Percentiles rank a stretch among this genome's conserved stretches.
Conservation (phyloP, 37 sponge, comb jelly and placozoan species). For the Chondrosia reniformis region DNA sequence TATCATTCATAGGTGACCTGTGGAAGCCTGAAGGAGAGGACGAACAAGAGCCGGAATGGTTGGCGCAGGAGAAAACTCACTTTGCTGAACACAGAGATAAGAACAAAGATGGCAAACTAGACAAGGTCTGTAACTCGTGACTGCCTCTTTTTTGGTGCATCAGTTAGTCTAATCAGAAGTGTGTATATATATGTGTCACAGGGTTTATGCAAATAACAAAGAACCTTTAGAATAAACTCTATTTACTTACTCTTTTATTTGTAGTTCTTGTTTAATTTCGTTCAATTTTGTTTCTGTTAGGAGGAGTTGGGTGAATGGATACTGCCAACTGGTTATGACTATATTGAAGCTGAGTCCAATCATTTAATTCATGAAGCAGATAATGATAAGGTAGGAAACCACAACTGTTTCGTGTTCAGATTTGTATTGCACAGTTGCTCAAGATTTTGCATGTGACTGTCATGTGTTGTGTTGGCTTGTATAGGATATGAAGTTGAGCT, state of each 20-base stretch:
- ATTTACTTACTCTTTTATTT: neutral
- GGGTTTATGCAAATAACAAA: neutral
- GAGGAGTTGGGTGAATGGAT: conserved; percentile 77
- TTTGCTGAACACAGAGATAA: conserved; percentile 71
- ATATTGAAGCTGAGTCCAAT: conserved; percentile 81
- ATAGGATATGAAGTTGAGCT: conserved; percentile 72
- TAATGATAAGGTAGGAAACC: conserved; percentile 50
- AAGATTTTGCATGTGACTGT: neutral
- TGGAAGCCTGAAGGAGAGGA: conserved; percentile 43
- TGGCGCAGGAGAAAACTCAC: conserved; percentile 58
- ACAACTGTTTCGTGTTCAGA: neutral
- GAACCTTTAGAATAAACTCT: neutral
- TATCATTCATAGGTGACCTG: conserved; percentile 64
- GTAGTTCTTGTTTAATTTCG: neutral
- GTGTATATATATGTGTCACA: neutral
- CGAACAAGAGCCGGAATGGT: conserved; percentile 74
- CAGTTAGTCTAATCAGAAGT: neutral
- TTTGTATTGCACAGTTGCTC: neutral
- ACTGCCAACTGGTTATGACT: conserved; percentile 69
- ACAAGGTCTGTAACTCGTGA: conserved; percentile 27
- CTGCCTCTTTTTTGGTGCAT: neutral
- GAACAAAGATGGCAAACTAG: conserved; percentile 60
- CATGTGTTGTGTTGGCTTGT: neutral
- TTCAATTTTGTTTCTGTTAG: neutral
- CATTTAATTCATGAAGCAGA: conserved; percentile 90